phyloP scores from a whole-genome alignment of 2,113 vertebrate species.

The Equus quagga region DNA sequence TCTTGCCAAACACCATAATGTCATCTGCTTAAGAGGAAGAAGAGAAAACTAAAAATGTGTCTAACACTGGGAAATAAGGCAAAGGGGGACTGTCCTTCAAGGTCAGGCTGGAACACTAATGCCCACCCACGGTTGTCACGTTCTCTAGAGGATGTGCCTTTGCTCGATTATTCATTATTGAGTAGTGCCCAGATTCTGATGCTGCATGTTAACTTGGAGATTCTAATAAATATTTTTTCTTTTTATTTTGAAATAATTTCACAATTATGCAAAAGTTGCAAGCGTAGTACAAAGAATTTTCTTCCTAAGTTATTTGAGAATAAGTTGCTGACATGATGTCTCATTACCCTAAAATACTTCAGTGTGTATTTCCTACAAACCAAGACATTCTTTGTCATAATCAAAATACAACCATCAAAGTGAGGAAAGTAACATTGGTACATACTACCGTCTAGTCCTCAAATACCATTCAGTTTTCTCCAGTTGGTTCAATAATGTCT shows the following conservation, averaged over 20 bases:
- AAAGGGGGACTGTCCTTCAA: no score
- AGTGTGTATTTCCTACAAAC: neutral
- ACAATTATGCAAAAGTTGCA: neutral
- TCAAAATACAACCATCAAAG: neutral
- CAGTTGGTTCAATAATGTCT: neutral
- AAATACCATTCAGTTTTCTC: no score
- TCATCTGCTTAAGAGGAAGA: neutral
- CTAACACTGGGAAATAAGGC: neutral
- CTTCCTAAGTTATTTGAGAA: neutral
- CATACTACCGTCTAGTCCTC: fast-evolving
- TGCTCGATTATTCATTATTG: neutral
- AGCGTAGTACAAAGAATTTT: neutral
- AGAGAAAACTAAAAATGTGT: neutral
- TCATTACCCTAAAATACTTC: neutral
- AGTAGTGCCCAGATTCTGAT: neutral
- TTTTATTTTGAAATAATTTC: neutral
- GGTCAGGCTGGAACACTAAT: no score
- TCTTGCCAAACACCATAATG: neutral
- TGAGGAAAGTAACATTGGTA: neutral
- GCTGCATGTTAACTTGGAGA: no score
- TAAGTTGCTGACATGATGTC: neutral
- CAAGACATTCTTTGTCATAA: neutral
- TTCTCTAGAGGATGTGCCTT: neutral
- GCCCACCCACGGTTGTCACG: no score
- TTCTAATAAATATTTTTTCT: neutral